Evolutionary conservation across 2,797 vertebrate genomes (phyloP).

Genomic region (Danio tinwini): DNA sequence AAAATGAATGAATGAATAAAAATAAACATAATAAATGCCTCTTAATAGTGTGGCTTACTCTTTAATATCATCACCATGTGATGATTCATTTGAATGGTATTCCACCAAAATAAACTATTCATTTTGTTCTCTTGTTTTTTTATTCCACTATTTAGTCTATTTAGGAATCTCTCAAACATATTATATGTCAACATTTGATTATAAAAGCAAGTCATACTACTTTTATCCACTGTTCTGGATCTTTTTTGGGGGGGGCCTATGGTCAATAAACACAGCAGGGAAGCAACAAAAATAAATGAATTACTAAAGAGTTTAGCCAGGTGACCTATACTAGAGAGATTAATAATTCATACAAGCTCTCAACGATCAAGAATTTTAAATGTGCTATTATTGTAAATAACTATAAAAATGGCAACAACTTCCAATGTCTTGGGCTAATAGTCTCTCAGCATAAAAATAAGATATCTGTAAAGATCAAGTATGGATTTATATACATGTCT

Average conservation of each 20-base stretch:
- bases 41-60: neutral
- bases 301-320: conserved; percentile 63
- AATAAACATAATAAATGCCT: neutral
- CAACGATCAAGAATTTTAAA: conserved; percentile 56
- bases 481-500: conserved; percentile 8
- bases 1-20: too few species aligned
- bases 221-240: neutral
- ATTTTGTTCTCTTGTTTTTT: neutral
- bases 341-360: conserved; percentile 57
- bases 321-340: conserved; percentile 68
- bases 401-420: neutral
- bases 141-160: neutral
- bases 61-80: neutral
- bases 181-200: conserved; percentile 1
- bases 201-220: neutral
- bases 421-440: conserved; percentile 24
- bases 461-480: conserved; percentile 7
- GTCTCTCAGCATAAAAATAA: conserved; percentile 3
- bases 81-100: neutral
- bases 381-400: conserved; percentile 5
- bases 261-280: conserved; percentile 46
- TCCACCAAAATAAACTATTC: too few species aligned
- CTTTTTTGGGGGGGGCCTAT: neutral
- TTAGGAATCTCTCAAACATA: neutral
- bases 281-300: conserved; percentile 53